phyloP scores from a whole-genome alignment of 1,140 invertebrate species.

The Coenobita brevimanus region DNA sequence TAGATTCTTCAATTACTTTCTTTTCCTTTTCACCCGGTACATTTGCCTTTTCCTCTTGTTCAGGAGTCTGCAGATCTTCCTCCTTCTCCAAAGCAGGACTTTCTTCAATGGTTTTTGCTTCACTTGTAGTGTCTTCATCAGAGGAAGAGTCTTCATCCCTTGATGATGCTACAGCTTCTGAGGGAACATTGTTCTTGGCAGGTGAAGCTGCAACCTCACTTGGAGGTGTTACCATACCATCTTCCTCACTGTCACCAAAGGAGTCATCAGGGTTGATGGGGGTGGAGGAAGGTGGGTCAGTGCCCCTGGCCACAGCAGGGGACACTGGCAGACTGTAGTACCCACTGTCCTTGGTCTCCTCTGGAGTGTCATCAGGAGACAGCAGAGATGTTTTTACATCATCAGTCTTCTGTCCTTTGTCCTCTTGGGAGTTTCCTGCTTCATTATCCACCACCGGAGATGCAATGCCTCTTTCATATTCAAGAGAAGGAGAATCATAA shows the following conservation, averaged over 20 bases:
- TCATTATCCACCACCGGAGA: too few species aligned
- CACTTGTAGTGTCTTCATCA: neutral
- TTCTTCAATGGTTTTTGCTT: too few species aligned
- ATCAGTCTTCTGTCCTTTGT: neutral
- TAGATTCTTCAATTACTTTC: too few species aligned
- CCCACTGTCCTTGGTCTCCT: constrained; percentile 50
- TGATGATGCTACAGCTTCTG: neutral
- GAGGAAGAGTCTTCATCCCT: neutral
- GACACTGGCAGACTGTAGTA: constrained; percentile 57
- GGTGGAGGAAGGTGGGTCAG: neutral
- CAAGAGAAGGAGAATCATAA: too few species aligned
- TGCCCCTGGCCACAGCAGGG: constrained; percentile 17
- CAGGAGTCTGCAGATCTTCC: neutral
- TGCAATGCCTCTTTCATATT: too few species aligned
- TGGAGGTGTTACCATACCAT: constrained; percentile 27
- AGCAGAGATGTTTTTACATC: neutral
- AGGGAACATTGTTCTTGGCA: neutral
- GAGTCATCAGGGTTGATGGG: constrained; percentile 5
- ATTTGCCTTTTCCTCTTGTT: neutral
- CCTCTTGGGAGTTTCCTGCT: too few species aligned
- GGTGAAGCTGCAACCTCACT: constrained; percentile 14
- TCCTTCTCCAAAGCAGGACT: neutral
- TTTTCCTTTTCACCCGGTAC: too few species aligned
- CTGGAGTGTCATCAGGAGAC: constrained; percentile 14
- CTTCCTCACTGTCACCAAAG: constrained; percentile 45